Conservation (phyloP, 92 coral and sea anemone species). For the Pocillopora meandrina region DNA sequence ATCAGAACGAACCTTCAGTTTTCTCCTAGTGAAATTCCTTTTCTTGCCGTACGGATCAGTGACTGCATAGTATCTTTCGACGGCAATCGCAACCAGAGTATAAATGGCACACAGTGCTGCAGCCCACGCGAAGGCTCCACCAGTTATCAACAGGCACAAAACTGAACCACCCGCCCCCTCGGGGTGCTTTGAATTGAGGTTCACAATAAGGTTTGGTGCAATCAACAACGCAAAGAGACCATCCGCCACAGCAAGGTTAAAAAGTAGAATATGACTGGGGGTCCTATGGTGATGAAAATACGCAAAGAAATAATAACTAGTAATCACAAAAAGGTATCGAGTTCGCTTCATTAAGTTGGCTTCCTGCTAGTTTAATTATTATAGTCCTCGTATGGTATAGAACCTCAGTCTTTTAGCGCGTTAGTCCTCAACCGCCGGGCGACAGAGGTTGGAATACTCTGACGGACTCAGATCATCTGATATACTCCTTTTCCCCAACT, state of each 20-base stretch:
- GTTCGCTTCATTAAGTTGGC: too few species aligned
- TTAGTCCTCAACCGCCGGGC: too few species aligned
- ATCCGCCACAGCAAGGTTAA: constrained; percentile 16
- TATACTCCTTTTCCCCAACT: too few species aligned
- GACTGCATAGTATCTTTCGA: constrained; percentile 2
- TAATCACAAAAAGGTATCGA: too few species aligned
- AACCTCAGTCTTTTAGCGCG: too few species aligned
- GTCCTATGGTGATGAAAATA: background rate
- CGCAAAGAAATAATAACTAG: too few species aligned
- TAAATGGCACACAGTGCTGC: background rate
- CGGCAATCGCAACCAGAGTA: constrained; percentile 22
- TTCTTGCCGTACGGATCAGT: constrained; percentile 1
- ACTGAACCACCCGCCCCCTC: background rate
- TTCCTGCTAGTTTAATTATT: too few species aligned
- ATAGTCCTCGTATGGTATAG: too few species aligned
- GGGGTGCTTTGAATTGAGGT: background rate
- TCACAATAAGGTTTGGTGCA: background rate
- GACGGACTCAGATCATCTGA: too few species aligned
- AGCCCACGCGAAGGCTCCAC: constrained; percentile 17
- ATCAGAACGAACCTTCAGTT: background rate
- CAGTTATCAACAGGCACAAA: background rate
- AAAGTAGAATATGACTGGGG: background rate
- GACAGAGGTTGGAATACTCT: too few species aligned
- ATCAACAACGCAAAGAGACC: background rate
- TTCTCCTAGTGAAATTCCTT: background rate